These are phyloP conservation scores for Zoanthus sansibaricus DNA, from an alignment of 92 coral and sea anemone species.

Conservation along the genomic window DNA sequence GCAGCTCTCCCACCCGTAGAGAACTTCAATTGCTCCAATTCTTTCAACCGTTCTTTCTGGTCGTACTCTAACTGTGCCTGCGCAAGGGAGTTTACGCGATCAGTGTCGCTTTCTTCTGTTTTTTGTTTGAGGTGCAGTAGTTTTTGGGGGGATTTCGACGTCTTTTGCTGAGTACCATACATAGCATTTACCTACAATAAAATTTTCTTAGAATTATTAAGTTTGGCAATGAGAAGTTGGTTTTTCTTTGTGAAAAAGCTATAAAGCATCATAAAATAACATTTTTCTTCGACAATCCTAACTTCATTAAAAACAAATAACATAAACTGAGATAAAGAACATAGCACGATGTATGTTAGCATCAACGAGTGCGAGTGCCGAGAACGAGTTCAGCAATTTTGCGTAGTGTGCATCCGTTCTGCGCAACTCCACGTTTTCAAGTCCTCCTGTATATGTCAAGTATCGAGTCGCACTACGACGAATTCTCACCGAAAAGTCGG, in stretches of 20 bases:
- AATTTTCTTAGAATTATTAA: neutral
- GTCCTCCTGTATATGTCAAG: neutral
- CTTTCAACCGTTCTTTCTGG: constrained; percentile 10
- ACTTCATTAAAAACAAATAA: no score
- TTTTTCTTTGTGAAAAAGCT: no score
- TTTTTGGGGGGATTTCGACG: neutral
- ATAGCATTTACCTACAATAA: neutral
- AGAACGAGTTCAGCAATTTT: neutral
- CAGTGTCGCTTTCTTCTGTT: neutral
- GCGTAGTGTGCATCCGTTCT: neutral
- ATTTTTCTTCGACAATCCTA: no score
- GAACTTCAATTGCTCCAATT: constrained; percentile 30
- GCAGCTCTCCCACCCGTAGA: constrained; percentile 45
- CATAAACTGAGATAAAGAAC: no score
- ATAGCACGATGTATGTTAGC: no score
- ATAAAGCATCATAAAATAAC: no score
- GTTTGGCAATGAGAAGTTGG: neutral
- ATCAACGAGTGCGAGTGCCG: no score
- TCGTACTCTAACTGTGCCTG: constrained; percentile 24
- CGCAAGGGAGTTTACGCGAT: constrained; percentile 30
- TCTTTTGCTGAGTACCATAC: neutral
- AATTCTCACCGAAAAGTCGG: no score
- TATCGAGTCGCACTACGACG: no score
- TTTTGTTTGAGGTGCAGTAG: constrained; percentile 3
- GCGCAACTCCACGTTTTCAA: neutral